Percentiles rank a stretch among this genome's conserved stretches.
phyloP scores from a whole-genome alignment of 2,888 invertebrate genomes.

The Salticus scenicus region DNA sequence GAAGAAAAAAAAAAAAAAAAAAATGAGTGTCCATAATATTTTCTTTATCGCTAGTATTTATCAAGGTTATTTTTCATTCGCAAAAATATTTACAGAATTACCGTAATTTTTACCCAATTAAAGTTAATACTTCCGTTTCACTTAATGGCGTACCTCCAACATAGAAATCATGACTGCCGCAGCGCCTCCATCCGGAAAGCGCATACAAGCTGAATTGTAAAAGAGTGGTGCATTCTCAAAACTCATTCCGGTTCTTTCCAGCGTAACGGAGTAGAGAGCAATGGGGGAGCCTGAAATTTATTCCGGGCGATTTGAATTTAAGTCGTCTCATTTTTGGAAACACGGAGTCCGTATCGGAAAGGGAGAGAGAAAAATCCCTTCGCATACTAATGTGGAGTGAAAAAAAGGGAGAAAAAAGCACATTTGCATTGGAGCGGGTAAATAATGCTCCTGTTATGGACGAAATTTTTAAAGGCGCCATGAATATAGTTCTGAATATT shows the following conservation, averaged over 20 bases:
- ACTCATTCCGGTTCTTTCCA: conserved; percentile 41
- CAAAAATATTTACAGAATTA: conserved; percentile 14
- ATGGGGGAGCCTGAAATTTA: conserved; percentile 54
- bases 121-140: conserved; percentile 17
- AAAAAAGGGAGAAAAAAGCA: conserved; percentile 23
- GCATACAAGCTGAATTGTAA: conserved; percentile 2
- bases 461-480: conserved; percentile 50
- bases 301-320: conserved; percentile 69
- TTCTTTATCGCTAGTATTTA: conserved; percentile 8
- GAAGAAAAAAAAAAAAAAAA: neutral
- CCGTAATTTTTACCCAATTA: conserved; percentile 17
- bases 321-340: conserved; percentile 67
- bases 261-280: conserved; percentile 20
- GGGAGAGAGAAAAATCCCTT: conserved; percentile 16
- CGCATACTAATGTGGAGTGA: conserved; percentile 61
- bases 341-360: conserved; percentile 48
- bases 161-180: neutral
- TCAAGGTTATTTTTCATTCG: conserved; percentile 12
- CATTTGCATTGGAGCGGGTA: conserved; percentile 59
- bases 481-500: conserved; percentile 32
- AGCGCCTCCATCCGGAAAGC: conserved; percentile 11
- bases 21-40: neutral
- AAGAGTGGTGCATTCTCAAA: conserved; percentile 1
- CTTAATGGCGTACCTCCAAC: neutral
- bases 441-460: conserved; percentile 55